Conservation (phyloP, 2,888 invertebrate genomes). For the Pristionchus exspectatus region DNA sequence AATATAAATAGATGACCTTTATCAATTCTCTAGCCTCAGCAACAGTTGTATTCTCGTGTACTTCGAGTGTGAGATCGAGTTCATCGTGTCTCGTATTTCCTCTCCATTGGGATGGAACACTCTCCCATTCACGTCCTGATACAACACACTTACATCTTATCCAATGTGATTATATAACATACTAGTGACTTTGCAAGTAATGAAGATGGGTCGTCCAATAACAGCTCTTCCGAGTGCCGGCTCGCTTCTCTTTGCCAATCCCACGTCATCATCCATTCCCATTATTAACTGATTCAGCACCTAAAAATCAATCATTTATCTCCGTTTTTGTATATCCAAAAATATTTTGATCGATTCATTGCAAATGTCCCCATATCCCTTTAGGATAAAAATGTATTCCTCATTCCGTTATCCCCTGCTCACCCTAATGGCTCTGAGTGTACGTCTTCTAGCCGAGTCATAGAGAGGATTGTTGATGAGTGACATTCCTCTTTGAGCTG, state of each 20-base stretch:
- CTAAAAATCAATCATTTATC: background rate
- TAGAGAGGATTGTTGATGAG: background rate
- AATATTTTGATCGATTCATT: no score
- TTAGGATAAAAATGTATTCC: background rate
- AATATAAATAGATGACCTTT: slow-evolving; percentile 33
- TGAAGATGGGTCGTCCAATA: slow-evolving; percentile 39
- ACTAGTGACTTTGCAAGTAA: slow-evolving; percentile 8
- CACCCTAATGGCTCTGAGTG: background rate
- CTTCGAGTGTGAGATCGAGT: background rate
- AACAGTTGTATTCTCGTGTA: slow-evolving; percentile 20
- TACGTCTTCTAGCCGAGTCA: background rate
- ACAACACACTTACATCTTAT: background rate
- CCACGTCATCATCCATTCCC: background rate
- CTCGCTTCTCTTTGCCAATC: background rate
- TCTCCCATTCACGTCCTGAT: slow-evolving; percentile 41
- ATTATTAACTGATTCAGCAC: background rate
- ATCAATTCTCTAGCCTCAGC: background rate
- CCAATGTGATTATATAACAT: background rate
- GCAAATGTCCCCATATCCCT: no score
- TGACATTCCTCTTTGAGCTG: background rate
- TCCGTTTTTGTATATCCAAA: no score
- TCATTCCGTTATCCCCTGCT: background rate
- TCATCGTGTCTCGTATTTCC: background rate
- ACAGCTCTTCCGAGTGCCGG: slow-evolving; percentile 1
- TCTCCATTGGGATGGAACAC: background rate